Percentiles rank a stretch among this genome's conserved stretches.
phyloP scores from a whole-genome alignment of 2,888 invertebrate species.

The Apamea anceps region DNA sequence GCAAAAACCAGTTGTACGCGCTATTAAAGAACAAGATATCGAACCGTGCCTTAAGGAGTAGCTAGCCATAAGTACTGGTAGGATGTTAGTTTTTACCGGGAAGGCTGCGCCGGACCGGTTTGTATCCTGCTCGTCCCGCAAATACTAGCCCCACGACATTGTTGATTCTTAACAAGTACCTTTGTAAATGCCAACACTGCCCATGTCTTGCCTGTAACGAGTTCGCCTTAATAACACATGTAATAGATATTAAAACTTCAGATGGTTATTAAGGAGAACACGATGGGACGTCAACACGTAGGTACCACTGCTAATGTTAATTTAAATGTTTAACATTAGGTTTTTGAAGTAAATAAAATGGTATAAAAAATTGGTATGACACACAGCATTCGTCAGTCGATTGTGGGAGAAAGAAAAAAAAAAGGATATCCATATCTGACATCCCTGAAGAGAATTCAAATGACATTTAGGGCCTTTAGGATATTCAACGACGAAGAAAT shows the following conservation, averaged over 20 bases:
- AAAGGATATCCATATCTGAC: background rate
- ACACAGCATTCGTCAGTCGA: background rate
- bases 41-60: constrained; percentile 58
- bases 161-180: constrained; percentile 70
- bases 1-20: constrained; percentile 7
- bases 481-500: background rate
- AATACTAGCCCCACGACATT: constrained; percentile 78
- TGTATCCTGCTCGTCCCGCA: constrained; percentile 82
- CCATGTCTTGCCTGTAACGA: constrained; percentile 56
- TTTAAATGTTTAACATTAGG: constrained; percentile 15
- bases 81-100: constrained; percentile 79
- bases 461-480: no score
- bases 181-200: constrained; percentile 71
- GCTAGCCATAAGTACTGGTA: constrained; percentile 67
- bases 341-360: background rate
- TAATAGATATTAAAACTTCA: constrained; percentile 51
- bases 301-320: constrained; percentile 3
- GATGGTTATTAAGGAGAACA: constrained; percentile 29
- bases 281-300: constrained; percentile 28
- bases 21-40: constrained; percentile 46
- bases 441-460: background rate
- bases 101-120: constrained; percentile 80
- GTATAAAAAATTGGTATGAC: background rate
- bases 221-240: constrained; percentile 59
- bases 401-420: constrained; percentile 23